These are phyloP conservation scores for Choloepus hoffmanni DNA, from an alignment of 2,113 vertebrate genomes.

Conservation along the genomic window DNA sequence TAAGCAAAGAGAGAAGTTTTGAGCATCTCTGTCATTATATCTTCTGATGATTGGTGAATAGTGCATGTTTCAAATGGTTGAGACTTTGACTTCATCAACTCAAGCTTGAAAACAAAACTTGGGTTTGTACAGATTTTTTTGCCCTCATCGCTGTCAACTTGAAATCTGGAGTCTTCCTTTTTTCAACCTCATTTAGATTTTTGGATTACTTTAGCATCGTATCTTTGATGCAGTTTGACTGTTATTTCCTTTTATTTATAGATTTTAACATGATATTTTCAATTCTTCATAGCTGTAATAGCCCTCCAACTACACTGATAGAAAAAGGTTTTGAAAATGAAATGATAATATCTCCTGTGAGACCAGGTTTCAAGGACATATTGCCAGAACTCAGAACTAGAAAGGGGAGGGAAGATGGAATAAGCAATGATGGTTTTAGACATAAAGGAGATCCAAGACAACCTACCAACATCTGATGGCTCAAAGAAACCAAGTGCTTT, in stretches of 20 bases:
- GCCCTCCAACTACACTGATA: not conserved
- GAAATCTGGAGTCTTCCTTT: not conserved
- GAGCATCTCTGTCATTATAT: not conserved
- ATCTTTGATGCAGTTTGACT: not conserved
- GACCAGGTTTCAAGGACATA: not conserved
- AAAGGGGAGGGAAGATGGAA: not conserved
- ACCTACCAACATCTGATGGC: not conserved
- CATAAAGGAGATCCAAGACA: not conserved
- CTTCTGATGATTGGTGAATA: not conserved
- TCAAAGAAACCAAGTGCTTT: not conserved
- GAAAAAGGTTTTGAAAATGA: slow-evolving; percentile 25
- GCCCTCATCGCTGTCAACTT: not conserved
- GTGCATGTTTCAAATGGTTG: not conserved
- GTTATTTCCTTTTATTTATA: not conserved
- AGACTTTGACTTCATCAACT: not conserved
- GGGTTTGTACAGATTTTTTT: not conserved
- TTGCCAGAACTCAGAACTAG: not conserved
- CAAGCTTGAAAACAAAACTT: not conserved
- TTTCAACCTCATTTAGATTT: not conserved
- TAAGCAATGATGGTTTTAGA: not conserved
- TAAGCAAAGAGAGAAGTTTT: not conserved
- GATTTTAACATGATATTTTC: not conserved
- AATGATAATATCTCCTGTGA: not conserved
- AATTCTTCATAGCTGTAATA: not conserved
- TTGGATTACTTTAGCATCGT: not conserved